Base-by-base conservation (phyloP, 2,888 invertebrate genomes). In the Heterodera filipjevi region DNA sequence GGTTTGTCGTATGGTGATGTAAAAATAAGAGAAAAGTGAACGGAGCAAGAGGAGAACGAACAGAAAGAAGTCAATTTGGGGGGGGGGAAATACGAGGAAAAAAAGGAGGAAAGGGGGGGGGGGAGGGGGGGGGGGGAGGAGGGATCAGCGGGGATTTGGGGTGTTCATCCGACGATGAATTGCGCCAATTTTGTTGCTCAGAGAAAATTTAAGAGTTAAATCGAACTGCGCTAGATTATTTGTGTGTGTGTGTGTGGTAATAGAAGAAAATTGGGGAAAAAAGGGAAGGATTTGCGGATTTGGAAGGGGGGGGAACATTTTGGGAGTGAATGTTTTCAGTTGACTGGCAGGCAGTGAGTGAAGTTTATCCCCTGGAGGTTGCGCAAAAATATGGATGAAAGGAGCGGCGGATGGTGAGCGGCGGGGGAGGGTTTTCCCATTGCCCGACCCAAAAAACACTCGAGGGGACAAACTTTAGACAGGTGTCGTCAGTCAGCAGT, bases 401-500 rank as follows among this genome's bases (percentile, higher is more conserved):
- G 53, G 5, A 53, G 5, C 5, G 59, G n/a, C n/a, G 59, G 22
- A 59, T 5, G 10, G 10, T 8, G 16, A 16, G 16, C n/a, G 27
- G 59, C 5, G 5, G 59, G 49, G 49, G 49, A 19, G 49, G 30
- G 32, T 27, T 5, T n/a, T 71, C 39, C 30, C 46, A 71, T n/a
- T 53, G 5, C 46, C 53, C 14, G 19, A 49, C 49, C 59, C 22
- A 59, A 19, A 59, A 59, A 59, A 59, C 59, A 6, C 59, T 27
- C 59, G 27, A 12, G 59, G 59, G 27, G n/a, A n/a, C 59, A n/a
- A 6, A 59, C 59, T 2, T 8, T n/a, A 6, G n/a, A 6, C 59
- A 59, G 59, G 59, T 59, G 59, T 59, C 59, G 22, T 59, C 59
- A 59, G 6, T n/a, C 59, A 59, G 39, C 39, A 39, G 59, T 59